Evolutionary conservation across 2,888 invertebrate genomes (phyloP).

Genomic region (Desoria tigrina): DNA sequence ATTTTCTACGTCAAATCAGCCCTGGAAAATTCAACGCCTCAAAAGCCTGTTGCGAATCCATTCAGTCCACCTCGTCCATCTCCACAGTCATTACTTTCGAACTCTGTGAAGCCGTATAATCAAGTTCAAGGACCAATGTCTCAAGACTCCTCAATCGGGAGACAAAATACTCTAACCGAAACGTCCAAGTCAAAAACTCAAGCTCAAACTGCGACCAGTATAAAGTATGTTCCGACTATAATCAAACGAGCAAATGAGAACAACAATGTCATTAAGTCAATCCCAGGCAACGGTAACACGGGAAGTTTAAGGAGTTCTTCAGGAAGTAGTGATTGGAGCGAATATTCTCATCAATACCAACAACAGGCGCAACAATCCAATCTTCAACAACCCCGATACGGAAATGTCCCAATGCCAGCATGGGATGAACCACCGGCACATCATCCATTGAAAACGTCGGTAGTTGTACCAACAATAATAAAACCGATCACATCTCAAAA

Average conservation of each 20-base stretch:
- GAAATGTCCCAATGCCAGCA: slow-evolving; percentile 29
- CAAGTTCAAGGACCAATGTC: too few species aligned
- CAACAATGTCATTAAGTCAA: slow-evolving; percentile 12
- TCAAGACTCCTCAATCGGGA: too few species aligned
- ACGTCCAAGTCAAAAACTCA: neutral
- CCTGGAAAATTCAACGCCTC: slow-evolving; percentile 38
- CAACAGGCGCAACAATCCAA: neutral
- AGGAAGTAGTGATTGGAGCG: slow-evolving; percentile 22
- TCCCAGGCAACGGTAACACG: neutral
- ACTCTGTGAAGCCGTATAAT: slow-evolving; percentile 6
- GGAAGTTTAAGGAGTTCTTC: slow-evolving; percentile 16
- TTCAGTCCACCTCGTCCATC: slow-evolving; percentile 53
- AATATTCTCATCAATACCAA: slow-evolving; percentile 7
- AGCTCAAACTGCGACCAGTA: neutral
- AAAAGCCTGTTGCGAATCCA: slow-evolving; percentile 37
- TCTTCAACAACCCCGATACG: slow-evolving; percentile 23
- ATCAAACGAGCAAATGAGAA: slow-evolving; percentile 17
- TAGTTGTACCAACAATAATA: slow-evolving; percentile 31
- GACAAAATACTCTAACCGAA: too few species aligned
- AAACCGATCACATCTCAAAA: slow-evolving; percentile 27
- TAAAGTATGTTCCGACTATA: slow-evolving; percentile 13
- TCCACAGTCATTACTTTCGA: slow-evolving; percentile 35
- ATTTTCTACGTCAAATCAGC: slow-evolving; percentile 51
- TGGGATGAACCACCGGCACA: slow-evolving; percentile 46
- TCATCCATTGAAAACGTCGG: neutral